Evolutionary conservation across 2,888 invertebrate genomes (phyloP).

Genomic region (Lamellibrachia satsuma): DNA sequence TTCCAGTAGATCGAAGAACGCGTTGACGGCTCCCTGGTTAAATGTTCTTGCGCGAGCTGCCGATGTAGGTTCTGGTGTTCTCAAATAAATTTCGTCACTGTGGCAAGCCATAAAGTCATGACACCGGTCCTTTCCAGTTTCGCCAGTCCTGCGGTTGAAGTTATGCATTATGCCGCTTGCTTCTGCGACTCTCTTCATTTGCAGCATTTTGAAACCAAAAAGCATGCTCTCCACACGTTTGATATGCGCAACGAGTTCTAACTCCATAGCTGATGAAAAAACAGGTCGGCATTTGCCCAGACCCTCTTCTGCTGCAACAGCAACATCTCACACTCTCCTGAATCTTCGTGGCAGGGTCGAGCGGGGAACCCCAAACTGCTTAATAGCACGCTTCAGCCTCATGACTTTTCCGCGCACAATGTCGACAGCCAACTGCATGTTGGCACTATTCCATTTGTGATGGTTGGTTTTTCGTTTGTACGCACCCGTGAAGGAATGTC

Average conservation of each 20-base stretch:
- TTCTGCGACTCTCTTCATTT: background rate
- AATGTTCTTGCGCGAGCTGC: constrained; percentile 38
- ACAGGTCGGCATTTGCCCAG: background rate
- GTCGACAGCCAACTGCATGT: background rate
- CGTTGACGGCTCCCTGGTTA: constrained; percentile 35
- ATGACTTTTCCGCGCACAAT: background rate
- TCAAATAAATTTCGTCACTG: constrained; percentile 20
- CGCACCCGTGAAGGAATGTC: background rate
- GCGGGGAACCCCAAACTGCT: background rate
- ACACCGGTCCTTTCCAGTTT: background rate
- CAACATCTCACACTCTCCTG: background rate
- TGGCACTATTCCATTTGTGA: background rate
- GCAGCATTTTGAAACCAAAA: background rate
- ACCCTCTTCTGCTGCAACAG: background rate
- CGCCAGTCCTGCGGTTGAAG: background rate
- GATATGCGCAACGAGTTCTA: background rate
- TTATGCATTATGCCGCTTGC: background rate
- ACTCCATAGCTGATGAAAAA: background rate
- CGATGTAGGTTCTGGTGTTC: constrained; percentile 38
- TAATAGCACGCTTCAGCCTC: background rate
- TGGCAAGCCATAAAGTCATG: background rate
- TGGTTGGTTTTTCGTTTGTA: background rate
- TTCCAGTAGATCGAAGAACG: constrained; percentile 33
- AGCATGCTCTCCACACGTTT: background rate
- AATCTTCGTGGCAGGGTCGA: background rate